These are phyloP conservation scores for Dromas ardeola DNA, from an alignment of 2,113 vertebrate species.

Conservation along the genomic window DNA sequence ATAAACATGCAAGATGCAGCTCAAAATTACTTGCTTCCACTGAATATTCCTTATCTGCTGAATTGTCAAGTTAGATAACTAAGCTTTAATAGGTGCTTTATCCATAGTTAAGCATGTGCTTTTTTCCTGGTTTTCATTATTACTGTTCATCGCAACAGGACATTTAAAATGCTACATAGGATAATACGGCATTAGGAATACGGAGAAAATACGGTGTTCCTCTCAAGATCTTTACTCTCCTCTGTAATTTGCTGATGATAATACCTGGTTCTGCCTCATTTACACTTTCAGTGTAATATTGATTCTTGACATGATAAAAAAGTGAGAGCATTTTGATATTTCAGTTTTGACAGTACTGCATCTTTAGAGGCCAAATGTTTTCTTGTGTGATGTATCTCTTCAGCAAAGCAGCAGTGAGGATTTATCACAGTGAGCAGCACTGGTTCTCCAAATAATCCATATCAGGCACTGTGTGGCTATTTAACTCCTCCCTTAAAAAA, in stretches of 20 bases:
- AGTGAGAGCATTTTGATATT: neutral
- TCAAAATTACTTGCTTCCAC: constrained; percentile 59
- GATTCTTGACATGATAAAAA: neutral
- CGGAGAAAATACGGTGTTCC: neutral
- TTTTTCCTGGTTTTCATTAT: constrained; percentile 6
- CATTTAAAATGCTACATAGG: neutral
- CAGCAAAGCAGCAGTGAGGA: neutral
- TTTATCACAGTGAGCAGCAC: neutral
- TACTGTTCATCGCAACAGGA: neutral
- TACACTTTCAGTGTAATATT: neutral
- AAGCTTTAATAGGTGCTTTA: constrained; percentile 35
- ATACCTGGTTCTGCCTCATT: neutral
- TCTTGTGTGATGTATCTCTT: neutral
- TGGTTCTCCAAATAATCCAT: neutral
- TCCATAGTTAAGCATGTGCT: constrained; percentile 21
- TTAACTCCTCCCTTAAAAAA: neutral
- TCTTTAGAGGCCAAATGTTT: neutral
- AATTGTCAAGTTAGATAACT: constrained; percentile 55
- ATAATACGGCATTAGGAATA: neutral
- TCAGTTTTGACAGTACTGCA: neutral
- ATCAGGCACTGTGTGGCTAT: neutral
- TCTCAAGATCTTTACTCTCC: neutral
- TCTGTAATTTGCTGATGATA: neutral
- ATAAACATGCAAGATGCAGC: constrained; percentile 27
- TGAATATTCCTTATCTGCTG: constrained; percentile 22